Percentiles rank a stretch among this genome's conserved stretches.
Evolutionary conservation across 2,113 vertebrate species (phyloP).

Genomic region (Picathartes gymnocephalus): DNA sequence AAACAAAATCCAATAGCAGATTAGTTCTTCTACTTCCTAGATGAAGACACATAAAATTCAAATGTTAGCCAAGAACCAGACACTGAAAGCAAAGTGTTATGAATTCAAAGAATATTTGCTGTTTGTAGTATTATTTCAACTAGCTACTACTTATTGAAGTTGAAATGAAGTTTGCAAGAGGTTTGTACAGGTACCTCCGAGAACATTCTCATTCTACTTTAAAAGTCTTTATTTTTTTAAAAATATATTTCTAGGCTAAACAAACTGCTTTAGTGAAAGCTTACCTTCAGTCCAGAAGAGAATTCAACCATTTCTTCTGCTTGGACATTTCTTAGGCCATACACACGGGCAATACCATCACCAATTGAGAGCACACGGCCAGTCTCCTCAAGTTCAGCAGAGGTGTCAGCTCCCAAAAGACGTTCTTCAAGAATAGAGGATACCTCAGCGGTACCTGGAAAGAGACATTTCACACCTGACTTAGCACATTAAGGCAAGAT

Average conservation of each 20-base stretch:
- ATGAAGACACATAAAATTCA: neutral
- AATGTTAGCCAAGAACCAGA: neutral
- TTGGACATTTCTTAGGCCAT: slow-evolving; percentile 94
- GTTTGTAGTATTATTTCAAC: neutral
- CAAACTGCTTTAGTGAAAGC: neutral
- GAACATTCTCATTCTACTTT: neutral
- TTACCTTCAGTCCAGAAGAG: slow-evolving; percentile 94
- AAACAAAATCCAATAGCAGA: neutral
- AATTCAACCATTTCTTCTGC: slow-evolving; percentile 99
- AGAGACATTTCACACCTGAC: neutral
- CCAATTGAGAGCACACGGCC: slow-evolving; percentile 96
- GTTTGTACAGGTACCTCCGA: neutral
- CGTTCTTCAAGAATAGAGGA: slow-evolving; percentile 95
- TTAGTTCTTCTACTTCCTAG: neutral
- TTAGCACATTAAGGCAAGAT: neutral
- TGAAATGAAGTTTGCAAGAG: neutral
- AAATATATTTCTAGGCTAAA: neutral
- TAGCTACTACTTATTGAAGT: neutral
- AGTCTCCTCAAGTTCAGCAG: slow-evolving; percentile 91
- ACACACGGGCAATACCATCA: slow-evolving; percentile 96
- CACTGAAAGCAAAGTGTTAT: neutral
- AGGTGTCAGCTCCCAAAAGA: slow-evolving; percentile 89
- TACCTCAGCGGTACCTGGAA: slow-evolving; percentile 89
- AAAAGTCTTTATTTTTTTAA: neutral
- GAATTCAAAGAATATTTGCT: neutral